Percentiles rank a stretch among this genome's conserved stretches.
These are phyloP conservation scores for Bombus superbus DNA, from an alignment of 1,140 invertebrate genomes.

Conservation along the genomic window DNA sequence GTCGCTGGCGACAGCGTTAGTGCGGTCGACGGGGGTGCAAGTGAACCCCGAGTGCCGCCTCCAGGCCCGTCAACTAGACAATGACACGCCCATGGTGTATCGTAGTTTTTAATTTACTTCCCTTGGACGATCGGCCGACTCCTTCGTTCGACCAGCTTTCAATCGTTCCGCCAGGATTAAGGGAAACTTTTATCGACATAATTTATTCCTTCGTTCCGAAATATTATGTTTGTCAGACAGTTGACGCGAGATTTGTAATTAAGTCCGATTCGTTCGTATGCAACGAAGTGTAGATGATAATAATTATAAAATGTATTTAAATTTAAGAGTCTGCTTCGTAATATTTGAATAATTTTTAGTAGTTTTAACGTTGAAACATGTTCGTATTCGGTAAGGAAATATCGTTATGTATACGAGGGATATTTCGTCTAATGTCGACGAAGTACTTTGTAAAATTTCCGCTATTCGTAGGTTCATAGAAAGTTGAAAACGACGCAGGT, in stretches of 20 bases:
- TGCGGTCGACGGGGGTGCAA: slow-evolving; percentile 31
- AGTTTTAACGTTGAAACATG: neutral
- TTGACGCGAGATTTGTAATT: too few relatives aligned
- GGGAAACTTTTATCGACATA: neutral
- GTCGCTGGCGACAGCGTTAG: slow-evolving; percentile 44
- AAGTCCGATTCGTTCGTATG: neutral
- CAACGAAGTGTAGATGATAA: neutral
- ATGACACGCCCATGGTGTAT: slow-evolving; percentile 56
- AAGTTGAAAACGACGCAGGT: neutral
- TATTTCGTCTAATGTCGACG: neutral
- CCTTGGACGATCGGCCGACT: neutral
- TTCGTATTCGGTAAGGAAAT: neutral
- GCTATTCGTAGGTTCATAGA: neutral
- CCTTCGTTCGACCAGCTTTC: neutral
- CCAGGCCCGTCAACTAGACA: slow-evolving; percentile 39
- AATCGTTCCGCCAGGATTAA: neutral
- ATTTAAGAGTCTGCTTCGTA: neutral
- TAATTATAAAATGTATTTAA: neutral
- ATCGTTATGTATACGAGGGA: neutral
- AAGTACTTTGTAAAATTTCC: neutral
- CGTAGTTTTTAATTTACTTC: slow-evolving; percentile 64
- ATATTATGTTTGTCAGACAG: neutral
- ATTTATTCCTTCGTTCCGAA: neutral
- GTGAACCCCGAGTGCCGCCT: slow-evolving; percentile 41
- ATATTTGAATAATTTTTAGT: neutral